Conservation (phyloP, 1,140 invertebrate genomes). For the Drosophila santomea region DNA sequence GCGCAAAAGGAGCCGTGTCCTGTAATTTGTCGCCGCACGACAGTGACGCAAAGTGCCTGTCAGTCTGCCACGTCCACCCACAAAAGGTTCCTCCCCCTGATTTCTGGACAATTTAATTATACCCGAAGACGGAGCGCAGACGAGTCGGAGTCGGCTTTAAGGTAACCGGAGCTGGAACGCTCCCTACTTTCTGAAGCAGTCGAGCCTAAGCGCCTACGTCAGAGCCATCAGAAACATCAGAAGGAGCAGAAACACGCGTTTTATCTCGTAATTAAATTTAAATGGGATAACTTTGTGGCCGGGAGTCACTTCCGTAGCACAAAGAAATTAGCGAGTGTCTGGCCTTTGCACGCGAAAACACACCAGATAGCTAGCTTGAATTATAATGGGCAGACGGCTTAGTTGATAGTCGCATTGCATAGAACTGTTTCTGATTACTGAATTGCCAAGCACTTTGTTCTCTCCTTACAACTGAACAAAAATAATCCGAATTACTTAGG, state of each 20-base stretch:
- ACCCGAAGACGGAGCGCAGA: slow-evolving; percentile 27
- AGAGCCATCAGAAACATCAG: slow-evolving; percentile 53
- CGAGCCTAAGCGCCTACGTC: slow-evolving; percentile 34
- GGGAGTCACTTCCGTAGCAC: slow-evolving; percentile 33
- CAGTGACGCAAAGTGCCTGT: slow-evolving; percentile 46
- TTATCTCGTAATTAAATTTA: slow-evolving; percentile 66
- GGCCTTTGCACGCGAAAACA: slow-evolving; percentile 28
- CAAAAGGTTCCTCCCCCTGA: slow-evolving; percentile 1
- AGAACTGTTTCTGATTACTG: neutral
- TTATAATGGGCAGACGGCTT: slow-evolving; percentile 30
- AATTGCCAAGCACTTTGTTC: neutral
- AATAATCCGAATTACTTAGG: too few relatives aligned
- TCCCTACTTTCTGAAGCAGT: slow-evolving; percentile 33
- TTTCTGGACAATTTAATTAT: slow-evolving; percentile 57
- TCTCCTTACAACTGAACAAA: neutral
- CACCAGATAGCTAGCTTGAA: slow-evolving; percentile 25
- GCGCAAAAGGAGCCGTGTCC: slow-evolving; percentile 53
- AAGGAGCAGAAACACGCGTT: slow-evolving; percentile 53
- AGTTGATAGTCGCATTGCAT: slow-evolving; percentile 9
- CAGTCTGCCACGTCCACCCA: slow-evolving; percentile 20
- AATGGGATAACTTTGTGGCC: slow-evolving; percentile 53
- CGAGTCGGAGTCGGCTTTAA: slow-evolving; percentile 29
- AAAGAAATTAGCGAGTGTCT: slow-evolving; percentile 48
- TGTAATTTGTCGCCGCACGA: slow-evolving; percentile 69
- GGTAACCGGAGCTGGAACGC: slow-evolving; percentile 32